Evolutionary conservation across 1,140 invertebrate species (phyloP).

Genomic region (Euschistus heros): DNA sequence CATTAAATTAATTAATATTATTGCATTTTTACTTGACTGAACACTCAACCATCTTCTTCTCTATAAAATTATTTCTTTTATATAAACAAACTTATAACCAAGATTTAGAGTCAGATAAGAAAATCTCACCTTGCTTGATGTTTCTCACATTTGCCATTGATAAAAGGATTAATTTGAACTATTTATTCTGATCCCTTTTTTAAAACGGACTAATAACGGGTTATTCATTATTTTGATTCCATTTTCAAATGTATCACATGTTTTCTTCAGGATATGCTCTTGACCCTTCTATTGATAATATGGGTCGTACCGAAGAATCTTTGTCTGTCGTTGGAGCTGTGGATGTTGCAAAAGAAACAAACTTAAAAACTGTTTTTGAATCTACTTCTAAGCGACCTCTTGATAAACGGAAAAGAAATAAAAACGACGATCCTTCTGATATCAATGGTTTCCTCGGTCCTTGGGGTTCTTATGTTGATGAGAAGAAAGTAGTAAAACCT

Average conservation of each 20-base stretch:
- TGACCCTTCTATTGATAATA: slow-evolving; percentile 74
- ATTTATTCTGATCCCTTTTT: no score
- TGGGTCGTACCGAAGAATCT: slow-evolving; percentile 35
- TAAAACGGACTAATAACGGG: no score
- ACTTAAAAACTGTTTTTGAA: slow-evolving; percentile 83
- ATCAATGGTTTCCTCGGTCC: slow-evolving; percentile 93
- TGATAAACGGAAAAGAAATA: slow-evolving; percentile 81
- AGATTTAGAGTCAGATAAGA: no score
- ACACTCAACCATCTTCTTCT: no score
- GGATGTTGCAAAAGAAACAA: slow-evolving; percentile 47
- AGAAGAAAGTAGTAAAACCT: slow-evolving; percentile 77
- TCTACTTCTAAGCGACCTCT: slow-evolving; percentile 54
- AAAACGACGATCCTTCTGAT: slow-evolving; percentile 84
- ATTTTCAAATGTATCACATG: background rate
- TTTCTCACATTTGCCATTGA: no score
- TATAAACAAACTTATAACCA: no score
- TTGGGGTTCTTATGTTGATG: slow-evolving; percentile 91
- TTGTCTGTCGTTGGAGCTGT: slow-evolving; percentile 55
- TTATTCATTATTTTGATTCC: background rate
- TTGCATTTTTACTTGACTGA: no score
- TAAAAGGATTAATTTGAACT: no score
- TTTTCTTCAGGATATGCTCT: slow-evolving; percentile 71
- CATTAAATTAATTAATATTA: no score
- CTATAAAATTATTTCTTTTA: no score
- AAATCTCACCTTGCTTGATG: no score